Evolutionary conservation across 2,888 invertebrate species (phyloP).

Genomic region (Lasioglossum zephyrum): DNA sequence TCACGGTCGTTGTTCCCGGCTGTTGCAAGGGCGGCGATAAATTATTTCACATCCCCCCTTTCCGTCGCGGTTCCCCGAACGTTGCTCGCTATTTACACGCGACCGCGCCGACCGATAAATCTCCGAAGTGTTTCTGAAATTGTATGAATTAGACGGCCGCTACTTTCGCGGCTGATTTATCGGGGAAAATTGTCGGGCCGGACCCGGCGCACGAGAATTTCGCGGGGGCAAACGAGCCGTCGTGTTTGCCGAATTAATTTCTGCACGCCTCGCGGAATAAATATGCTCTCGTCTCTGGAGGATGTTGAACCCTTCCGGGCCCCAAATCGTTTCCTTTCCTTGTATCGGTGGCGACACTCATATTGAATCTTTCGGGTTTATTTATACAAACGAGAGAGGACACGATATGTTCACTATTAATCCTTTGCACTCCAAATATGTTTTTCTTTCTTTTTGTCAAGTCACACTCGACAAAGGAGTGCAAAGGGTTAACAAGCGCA

Average conservation of each 20-base stretch:
- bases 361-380: background rate
- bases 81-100: conserved; percentile 47
- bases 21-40: conserved; percentile 48
- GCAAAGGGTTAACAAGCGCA: too few relatives aligned
- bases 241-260: conserved; percentile 8
- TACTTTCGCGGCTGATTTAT: conserved; percentile 55
- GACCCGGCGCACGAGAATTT: conserved; percentile 15
- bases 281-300: background rate
- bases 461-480: too few relatives aligned
- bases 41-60: conserved; percentile 47
- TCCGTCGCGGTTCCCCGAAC: conserved; percentile 23
- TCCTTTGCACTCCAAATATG: too few relatives aligned
- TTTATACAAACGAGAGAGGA: too few relatives aligned
- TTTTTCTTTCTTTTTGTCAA: too few relatives aligned
- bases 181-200: conserved; percentile 25
- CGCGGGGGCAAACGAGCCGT: background rate
- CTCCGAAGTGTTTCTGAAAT: conserved; percentile 49
- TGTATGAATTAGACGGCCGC: conserved; percentile 52
- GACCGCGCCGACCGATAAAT: conserved; percentile 52
- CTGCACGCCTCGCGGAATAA: background rate
- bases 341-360: background rate
- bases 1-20: conserved; percentile 54
- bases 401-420: too few relatives aligned
- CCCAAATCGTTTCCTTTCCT: background rate
- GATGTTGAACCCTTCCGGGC: background rate